A percentile compares a stretch with the other conserved stretches of the same genome.
Conservation (phyloP, 2,888 invertebrate genomes). For the Frankliniella fusca region DNA sequence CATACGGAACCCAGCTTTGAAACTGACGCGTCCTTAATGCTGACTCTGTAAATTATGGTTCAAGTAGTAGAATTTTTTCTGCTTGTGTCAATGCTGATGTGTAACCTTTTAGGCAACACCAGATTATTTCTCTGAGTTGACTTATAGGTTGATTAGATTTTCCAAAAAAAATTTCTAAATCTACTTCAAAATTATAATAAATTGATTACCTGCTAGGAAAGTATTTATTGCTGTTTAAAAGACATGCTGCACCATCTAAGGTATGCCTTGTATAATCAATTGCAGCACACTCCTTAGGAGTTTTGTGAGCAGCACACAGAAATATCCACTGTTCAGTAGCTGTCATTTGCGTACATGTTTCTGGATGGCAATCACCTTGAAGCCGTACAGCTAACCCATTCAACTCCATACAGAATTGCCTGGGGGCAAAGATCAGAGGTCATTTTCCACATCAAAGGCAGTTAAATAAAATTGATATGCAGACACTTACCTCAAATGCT, state of each 20-base stretch:
- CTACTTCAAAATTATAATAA: background rate
- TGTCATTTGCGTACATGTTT: slow-evolving; percentile 98
- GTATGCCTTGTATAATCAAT: slow-evolving; percentile 99
- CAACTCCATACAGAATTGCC: slow-evolving; percentile 98
- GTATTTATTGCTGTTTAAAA: slow-evolving; percentile 98
- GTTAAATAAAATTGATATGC: background rate
- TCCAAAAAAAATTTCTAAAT: no score
- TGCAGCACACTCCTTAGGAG: slow-evolving; percentile 99
- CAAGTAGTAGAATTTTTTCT: background rate
- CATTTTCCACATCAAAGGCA: background rate
- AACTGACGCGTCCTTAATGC: slow-evolving; percentile 98
- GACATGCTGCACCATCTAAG: slow-evolving; percentile 95
- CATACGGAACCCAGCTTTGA: slow-evolving; percentile 98
- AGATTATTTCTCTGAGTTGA: no score
- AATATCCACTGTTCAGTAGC: slow-evolving; percentile 99
- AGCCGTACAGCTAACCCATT: slow-evolving; percentile 96
- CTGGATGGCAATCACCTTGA: slow-evolving; percentile 94
- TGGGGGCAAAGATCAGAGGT: slow-evolving; percentile 45
- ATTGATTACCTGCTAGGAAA: slow-evolving; percentile 90
- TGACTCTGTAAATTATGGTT: slow-evolving; percentile 67
- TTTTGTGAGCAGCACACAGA: slow-evolving; percentile 98
- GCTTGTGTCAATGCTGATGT: no score
- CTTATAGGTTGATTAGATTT: no score
- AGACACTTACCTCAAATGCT: slow-evolving; percentile 77
- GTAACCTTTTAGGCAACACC: no score